Conservation (phyloP, 1,140 invertebrate genomes). For the Liolophura sinensis region DNA sequence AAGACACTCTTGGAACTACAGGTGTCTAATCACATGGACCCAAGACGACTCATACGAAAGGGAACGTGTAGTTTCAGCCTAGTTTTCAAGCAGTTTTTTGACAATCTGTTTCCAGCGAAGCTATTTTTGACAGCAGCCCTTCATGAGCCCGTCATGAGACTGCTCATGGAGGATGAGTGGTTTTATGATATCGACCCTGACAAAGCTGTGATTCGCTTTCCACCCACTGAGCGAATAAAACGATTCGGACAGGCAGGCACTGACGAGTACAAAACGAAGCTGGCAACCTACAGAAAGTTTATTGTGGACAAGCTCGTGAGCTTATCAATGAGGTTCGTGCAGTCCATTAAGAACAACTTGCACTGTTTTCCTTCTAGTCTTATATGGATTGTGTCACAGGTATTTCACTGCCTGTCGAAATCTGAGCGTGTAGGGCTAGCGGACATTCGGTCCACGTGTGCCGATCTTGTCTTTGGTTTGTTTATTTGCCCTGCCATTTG, state of each 20-base stretch:
- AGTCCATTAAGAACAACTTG: slow-evolving; percentile 83
- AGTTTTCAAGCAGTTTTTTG: slow-evolving; percentile 88
- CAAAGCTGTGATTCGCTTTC: slow-evolving; percentile 78
- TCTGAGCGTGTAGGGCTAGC: slow-evolving; percentile 66
- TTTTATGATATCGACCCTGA: slow-evolving; percentile 91
- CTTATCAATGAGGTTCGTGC: slow-evolving; percentile 81
- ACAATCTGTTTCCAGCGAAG: slow-evolving; percentile 87
- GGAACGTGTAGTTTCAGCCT: slow-evolving; percentile 86
- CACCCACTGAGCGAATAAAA: slow-evolving; percentile 70
- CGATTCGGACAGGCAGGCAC: slow-evolving; percentile 80
- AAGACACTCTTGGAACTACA: slow-evolving; percentile 83
- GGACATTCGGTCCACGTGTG: slow-evolving; percentile 69
- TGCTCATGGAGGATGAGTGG: slow-evolving; percentile 91
- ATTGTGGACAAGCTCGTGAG: slow-evolving; percentile 78
- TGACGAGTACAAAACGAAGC: slow-evolving; percentile 71
- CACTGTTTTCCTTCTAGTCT: slow-evolving; percentile 84
- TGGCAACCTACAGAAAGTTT: slow-evolving; percentile 71
- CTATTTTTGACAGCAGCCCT: slow-evolving; percentile 91
- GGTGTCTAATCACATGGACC: slow-evolving; percentile 79
- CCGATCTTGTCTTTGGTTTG: slow-evolving; percentile 89
- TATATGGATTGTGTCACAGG: slow-evolving; percentile 65
- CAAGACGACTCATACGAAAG: slow-evolving; percentile 78
- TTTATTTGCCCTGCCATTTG: slow-evolving; percentile 97
- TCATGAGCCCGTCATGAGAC: slow-evolving; percentile 85
- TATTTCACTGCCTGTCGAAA: slow-evolving; percentile 62